These are phyloP conservation scores for Lissonota sp. DNA, from an alignment of 2,888 invertebrate genomes.

Conservation along the genomic window DNA sequence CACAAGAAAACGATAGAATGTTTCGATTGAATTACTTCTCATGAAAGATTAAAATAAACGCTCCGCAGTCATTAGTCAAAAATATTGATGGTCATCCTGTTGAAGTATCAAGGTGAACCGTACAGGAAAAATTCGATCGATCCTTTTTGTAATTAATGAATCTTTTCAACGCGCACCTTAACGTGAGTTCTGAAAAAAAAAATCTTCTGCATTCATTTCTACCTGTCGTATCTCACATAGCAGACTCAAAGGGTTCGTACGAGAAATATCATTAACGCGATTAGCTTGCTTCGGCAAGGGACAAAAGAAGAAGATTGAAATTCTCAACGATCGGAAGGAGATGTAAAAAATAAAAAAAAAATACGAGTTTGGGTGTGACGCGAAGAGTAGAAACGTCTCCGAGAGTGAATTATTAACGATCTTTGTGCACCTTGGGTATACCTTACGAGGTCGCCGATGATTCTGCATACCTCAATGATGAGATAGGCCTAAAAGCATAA, in stretches of 20 bases:
- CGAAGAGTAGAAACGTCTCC: slow-evolving; percentile 5
- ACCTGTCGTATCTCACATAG: background rate
- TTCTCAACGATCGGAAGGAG: slow-evolving; percentile 16
- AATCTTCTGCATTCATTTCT: background rate
- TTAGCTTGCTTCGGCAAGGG: slow-evolving; percentile 31
- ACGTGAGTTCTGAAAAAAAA: background rate
- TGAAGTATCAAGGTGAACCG: slow-evolving; percentile 1
- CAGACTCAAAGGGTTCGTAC: background rate
- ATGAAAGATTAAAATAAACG: background rate
- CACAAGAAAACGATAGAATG: background rate
- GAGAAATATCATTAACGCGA: slow-evolving; percentile 30
- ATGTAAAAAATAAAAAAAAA: background rate
- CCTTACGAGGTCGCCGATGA: slow-evolving; percentile 32
- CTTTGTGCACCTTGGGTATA: background rate
- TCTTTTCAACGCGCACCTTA: slow-evolving; percentile 20
- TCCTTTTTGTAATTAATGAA: slow-evolving; percentile 53
- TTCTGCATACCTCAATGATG: slow-evolving; percentile 42
- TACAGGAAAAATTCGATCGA: slow-evolving; percentile 30
- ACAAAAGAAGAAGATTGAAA: slow-evolving; percentile 33
- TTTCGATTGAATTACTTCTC: background rate
- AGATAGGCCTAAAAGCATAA: background rate
- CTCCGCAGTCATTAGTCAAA: background rate
- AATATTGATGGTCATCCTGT: slow-evolving; percentile 43
- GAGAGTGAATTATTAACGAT: slow-evolving; percentile 39
- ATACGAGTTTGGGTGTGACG: slow-evolving; percentile 10